Evolutionary conservation across 2,888 invertebrate genomes (phyloP).

Genomic region (Agonopterix heracliana): DNA sequence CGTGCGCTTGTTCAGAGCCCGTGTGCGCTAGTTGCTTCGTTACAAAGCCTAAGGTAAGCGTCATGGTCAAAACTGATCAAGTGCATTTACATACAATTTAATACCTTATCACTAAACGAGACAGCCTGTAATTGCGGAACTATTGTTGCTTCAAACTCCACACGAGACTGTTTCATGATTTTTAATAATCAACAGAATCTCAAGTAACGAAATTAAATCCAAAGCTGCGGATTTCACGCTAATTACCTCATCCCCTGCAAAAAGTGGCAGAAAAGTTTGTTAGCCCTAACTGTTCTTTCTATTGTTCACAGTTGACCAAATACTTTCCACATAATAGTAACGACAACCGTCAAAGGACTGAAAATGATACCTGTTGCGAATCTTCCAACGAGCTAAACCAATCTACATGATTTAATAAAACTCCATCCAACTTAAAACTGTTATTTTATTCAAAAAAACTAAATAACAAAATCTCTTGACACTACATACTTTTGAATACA

Average conservation of each 20-base stretch:
- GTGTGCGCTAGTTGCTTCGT: slow-evolving; percentile 33
- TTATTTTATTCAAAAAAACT: not conserved
- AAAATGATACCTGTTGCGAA: not conserved
- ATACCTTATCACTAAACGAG: too few relatives aligned
- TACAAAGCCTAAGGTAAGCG: slow-evolving; percentile 23
- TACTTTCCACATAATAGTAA: not conserved
- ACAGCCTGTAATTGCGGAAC: too few relatives aligned
- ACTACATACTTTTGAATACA: slow-evolving; percentile 43
- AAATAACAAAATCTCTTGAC: slow-evolving; percentile 35
- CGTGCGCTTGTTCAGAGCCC: slow-evolving; percentile 29
- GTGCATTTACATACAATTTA: too few relatives aligned
- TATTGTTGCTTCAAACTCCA: too few relatives aligned
- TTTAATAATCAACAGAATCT: too few relatives aligned
- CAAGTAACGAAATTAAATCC: too few relatives aligned
- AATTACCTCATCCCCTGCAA: too few relatives aligned
- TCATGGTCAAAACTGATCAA: not conserved
- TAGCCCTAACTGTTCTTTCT: too few relatives aligned
- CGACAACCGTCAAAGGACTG: not conserved
- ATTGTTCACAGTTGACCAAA: not conserved
- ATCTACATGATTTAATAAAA: not conserved
- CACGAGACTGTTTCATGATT: too few relatives aligned
- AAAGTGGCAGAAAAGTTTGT: too few relatives aligned
- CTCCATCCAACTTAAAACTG: not conserved
- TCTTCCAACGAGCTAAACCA: not conserved
- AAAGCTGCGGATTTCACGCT: too few relatives aligned